Evolutionary conservation across 2,113 vertebrate species (phyloP), one percentile per base, ranked within the genome.

Genomic region (Bubalus kerabau): DNA sequence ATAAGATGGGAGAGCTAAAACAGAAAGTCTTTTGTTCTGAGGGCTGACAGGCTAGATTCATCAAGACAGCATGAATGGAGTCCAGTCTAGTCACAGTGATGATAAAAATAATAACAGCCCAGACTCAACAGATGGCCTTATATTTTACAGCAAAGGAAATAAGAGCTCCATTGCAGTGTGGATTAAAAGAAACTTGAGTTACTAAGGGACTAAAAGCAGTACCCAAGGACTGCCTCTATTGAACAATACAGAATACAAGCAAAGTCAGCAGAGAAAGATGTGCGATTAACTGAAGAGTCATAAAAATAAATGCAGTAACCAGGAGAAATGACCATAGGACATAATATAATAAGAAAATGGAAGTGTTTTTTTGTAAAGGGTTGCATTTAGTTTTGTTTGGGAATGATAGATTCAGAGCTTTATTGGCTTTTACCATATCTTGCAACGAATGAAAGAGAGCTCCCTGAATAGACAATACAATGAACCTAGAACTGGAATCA

Each of bases 91-190:
- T 76, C 90, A 82, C 43, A 91, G 67, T 16, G 48, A 83, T 86
- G 94, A 96, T 48, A 89, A 95, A 97, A 97, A 96, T 91, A 97
- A 90, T 46, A 92, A 48, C n/a, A 91, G 40, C 84, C 43, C 62
- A 81, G 59, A 60, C 54, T 97, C 87, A 96, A 87, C 90, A 97
- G 71, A 91, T 83, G 80, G 87, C 62, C 67, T 93, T 91, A 78
- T 76, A 93, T 89, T 96, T 91, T 92, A 91, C 23, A 97, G 80
- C 40, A 96, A 89, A 95, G 80, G 67, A 93, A 92, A 88, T 19
- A 74, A 83, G 84, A 88, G 40, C 86, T 67, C 15, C 62, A 76
- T 24, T 92, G 46, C 64, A 36, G 46, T 56, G 71, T 78, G 82
- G 26, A 89, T 81, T 82, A 93, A 92, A 95, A 94, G 32, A 57